A percentile compares a stretch with the other conserved stretches of the same genome.
Conservation (phyloP, 2,797 vertebrate species). For the Macropodus opercularis region DNA sequence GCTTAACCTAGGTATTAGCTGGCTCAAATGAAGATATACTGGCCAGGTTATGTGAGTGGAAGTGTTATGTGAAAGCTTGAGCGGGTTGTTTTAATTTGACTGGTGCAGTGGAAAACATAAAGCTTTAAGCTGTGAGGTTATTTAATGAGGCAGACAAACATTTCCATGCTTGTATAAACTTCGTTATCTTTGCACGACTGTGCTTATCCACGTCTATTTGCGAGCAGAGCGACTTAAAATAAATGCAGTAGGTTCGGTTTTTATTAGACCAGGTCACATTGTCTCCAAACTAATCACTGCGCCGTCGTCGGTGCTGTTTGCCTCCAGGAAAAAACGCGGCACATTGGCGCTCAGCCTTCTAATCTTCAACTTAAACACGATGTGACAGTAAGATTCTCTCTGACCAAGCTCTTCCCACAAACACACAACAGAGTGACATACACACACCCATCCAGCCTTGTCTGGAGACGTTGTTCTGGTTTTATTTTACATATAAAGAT, state of each 20-base stretch:
- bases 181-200: neutral
- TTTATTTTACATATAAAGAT: neutral
- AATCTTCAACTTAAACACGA: slow-evolving; percentile 15
- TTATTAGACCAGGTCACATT: neutral
- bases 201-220: neutral
- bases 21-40: neutral
- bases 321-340: slow-evolving; percentile 20
- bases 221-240: neutral
- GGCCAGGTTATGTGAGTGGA: neutral
- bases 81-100: neutral
- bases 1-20: slow-evolving; percentile 8
- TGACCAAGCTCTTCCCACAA: slow-evolving; percentile 1
- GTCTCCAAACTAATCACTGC: slow-evolving; percentile 14
- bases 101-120: slow-evolving; percentile 10
- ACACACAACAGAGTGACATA: neutral
- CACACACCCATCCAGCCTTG: neutral
- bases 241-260: slow-evolving; percentile 9
- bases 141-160: slow-evolving; percentile 8
- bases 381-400: slow-evolving; percentile 31
- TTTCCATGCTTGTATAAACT: neutral
- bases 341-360: slow-evolving; percentile 9
- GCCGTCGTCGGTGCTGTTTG: neutral
- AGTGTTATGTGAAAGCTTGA: slow-evolving; percentile 7
- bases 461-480: neutral
- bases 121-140: neutral